phyloP scores from a whole-genome alignment of 2,113 vertebrate species.

The Pachypanchax playfairii region DNA sequence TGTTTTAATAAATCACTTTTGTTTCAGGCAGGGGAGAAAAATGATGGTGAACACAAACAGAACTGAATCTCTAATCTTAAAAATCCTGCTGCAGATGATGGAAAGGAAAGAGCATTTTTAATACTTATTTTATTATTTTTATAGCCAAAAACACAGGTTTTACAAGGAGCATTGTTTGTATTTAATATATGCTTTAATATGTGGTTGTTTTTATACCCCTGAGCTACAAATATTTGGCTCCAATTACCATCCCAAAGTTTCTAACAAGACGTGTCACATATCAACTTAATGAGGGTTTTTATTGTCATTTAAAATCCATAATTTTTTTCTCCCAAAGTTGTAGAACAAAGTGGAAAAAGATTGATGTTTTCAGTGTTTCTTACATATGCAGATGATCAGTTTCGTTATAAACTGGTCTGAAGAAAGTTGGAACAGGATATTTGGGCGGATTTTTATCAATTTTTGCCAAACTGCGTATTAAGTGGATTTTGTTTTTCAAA shows the following conservation, averaged over 20 bases:
- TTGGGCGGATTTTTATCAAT: conserved; percentile 16
- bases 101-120: conserved; percentile 62
- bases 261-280: conserved; percentile 67
- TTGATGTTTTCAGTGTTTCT: conserved; percentile 11
- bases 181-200: conserved; percentile 5
- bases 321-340: conserved; percentile 31
- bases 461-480: conserved; percentile 3
- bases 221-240: conserved; percentile 29
- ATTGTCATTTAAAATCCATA: conserved; percentile 38
- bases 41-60: background rate
- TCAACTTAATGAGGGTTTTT: conserved; percentile 58
- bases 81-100: conserved; percentile 36
- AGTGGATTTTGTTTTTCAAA: conserved; percentile 25
- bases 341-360: conserved; percentile 15
- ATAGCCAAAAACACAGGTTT: conserved; percentile 64
- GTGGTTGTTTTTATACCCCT: conserved; percentile 27
- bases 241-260: conserved; percentile 67
- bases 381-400: conserved; percentile 16
- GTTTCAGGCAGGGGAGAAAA: conserved; percentile 15
- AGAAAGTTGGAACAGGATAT: conserved; percentile 13
- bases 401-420: background rate
- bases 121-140: too few species aligned
- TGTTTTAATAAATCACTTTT: conserved; percentile 26
- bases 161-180: conserved; percentile 10
- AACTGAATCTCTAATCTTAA: conserved; percentile 44